Percentiles rank a stretch among this genome's conserved stretches.
Evolutionary conservation across 92 coral and sea anemone species (phyloP).

Genomic region (Parazoanthus darwini): DNA sequence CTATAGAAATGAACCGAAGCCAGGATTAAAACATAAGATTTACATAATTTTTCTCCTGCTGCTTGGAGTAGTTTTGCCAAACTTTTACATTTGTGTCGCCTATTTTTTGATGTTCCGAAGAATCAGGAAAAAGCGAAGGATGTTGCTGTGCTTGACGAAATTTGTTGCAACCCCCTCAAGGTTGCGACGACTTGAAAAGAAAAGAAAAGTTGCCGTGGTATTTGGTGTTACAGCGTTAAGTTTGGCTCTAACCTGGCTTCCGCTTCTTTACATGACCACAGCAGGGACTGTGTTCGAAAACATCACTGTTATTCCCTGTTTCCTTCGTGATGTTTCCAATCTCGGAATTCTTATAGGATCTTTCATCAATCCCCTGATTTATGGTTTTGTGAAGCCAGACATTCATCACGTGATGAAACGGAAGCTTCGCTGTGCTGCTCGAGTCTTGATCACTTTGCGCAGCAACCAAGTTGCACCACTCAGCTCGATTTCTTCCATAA

Average conservation of each 20-base stretch:
- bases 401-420: not conserved
- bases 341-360: not conserved
- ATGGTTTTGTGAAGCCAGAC: conserved; percentile 24
- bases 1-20: not conserved
- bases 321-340: not conserved
- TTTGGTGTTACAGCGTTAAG: not conserved
- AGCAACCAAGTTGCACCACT: not conserved
- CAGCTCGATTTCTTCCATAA: not conserved
- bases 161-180: not conserved
- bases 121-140: not conserved
- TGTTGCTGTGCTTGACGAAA: not conserved
- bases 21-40: conserved; percentile 18
- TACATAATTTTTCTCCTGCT: not conserved
- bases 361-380: not conserved
- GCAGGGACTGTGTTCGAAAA: not conserved
- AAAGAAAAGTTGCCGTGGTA: not conserved
- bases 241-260: not conserved
- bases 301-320: not conserved
- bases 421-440: not conserved
- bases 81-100: not conserved
- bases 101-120: not conserved
- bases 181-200: not conserved
- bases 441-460: not conserved
- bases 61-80: conserved; percentile 1
- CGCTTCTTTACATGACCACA: not conserved